phyloP scores from a whole-genome alignment of 1,140 invertebrate genomes.

The Lordiphosa mommai region DNA sequence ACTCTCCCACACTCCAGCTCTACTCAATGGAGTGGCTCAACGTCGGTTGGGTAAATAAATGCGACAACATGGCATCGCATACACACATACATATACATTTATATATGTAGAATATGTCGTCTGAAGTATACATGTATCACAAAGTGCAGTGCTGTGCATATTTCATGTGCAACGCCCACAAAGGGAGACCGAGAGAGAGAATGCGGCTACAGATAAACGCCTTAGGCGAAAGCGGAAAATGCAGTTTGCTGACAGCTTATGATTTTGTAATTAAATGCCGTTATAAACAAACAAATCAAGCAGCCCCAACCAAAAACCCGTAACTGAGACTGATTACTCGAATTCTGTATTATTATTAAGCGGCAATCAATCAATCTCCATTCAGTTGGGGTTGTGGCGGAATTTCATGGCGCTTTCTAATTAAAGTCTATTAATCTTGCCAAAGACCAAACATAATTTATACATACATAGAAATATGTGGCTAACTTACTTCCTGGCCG shows the following conservation, averaged over 20 bases:
- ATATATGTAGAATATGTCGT: constrained; percentile 4
- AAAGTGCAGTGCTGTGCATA: constrained; percentile 41
- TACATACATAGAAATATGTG: constrained; percentile 3
- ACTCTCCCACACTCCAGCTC: constrained; percentile 6
- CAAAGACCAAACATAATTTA: constrained; percentile 41
- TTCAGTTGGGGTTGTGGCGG: constrained; percentile 6
- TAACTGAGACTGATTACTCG: no score
- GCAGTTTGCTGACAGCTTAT: constrained; percentile 64
- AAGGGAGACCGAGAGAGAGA: constrained; percentile 18
- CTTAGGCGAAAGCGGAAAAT: constrained; percentile 61
- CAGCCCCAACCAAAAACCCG: neutral
- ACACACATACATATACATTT: constrained; percentile 3
- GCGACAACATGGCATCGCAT: constrained; percentile 49
- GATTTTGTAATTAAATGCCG: constrained; percentile 72
- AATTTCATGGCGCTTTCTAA: constrained; percentile 47
- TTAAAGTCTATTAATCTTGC: constrained; percentile 75
- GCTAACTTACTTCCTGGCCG: constrained; percentile 17
- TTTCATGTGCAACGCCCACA: constrained; percentile 36
- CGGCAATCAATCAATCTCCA: constrained; percentile 35
- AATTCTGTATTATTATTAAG: constrained; percentile 28
- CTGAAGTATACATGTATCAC: constrained; percentile 27
- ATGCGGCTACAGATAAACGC: constrained; percentile 68
- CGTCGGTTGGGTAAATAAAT: constrained; percentile 59
- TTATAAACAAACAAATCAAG: constrained; percentile 51
- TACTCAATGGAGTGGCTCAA: constrained; percentile 15